Evolutionary conservation across 2,797 vertebrate genomes (phyloP), one percentile per base, ranked within the genome.

Genomic region (Diplodus puntazzo): DNA sequence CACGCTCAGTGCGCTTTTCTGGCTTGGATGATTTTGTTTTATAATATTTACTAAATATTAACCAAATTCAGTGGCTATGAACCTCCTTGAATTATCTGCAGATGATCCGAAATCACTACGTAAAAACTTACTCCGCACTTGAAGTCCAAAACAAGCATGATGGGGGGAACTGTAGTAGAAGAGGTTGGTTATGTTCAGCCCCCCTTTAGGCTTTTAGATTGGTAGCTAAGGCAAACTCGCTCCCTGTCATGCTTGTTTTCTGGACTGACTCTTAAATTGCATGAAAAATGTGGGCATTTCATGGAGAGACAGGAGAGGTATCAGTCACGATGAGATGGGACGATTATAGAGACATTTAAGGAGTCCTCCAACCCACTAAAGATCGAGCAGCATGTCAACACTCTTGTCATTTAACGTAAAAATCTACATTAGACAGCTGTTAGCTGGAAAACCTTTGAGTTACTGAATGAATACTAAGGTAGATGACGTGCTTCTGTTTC

Each of bases 71-170:
- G 57, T 1, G 58, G 14, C n/a, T 85, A 43, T 48, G 79, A 80
- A 75, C 81, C 59, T 67, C 21, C 27, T 62, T 61, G 20, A 80
- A 84, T 84, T 70, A 69, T 73, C 46, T 72, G 59, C 79, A 65
- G 58, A 85, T 63, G 27, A 82, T 71, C 46, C 80, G 61, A 82
- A 66, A 48, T 75, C 61, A 60, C 61, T 75, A 49, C 78, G 80
- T 52, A 70, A 53, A 76, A 68, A 65, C 1, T 46, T n/a, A n/a
- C 61, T 34, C 62, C 71, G 80, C 63, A 66, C 23, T 58, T 50
- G 52, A 10, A 1, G 42, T 80, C 76, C 73, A 64, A 84, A 90
- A 84, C 69, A 80, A 80, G 62, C 46, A 74, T 73, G 74, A 91
- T 76, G 69, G 72, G 72, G 75, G 75, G 73, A 81, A 54, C 43